Conservation (phyloP, 2,797 vertebrate genomes). For the Malurus leucopterus region DNA sequence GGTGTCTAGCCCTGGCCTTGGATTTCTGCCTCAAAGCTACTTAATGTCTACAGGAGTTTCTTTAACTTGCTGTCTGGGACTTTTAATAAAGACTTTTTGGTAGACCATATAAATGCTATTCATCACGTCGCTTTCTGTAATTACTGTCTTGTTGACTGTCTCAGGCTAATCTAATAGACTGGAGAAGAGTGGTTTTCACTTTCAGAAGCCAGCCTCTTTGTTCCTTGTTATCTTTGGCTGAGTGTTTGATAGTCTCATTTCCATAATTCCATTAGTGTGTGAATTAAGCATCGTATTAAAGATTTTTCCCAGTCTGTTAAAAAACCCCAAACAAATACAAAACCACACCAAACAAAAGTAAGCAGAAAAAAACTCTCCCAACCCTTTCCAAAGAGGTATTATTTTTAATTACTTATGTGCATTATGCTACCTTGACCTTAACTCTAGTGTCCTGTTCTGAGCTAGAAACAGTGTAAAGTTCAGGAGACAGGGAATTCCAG, state of each 20-base stretch:
- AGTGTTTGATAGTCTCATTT: background rate
- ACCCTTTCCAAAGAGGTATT: background rate
- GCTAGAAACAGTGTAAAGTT: background rate
- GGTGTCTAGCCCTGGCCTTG: background rate
- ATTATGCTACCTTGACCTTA: background rate
- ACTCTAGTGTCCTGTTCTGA: background rate
- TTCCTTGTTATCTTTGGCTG: conserved; percentile 37
- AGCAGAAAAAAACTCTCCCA: background rate
- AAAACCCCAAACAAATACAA: conserved; percentile 2
- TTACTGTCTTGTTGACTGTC: conserved; percentile 24
- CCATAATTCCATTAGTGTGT: conserved; percentile 20
- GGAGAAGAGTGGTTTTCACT: conserved; percentile 11
- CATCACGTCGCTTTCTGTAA: background rate
- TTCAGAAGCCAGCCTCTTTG: conserved; percentile 10
- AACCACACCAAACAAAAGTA: conserved; percentile 12
- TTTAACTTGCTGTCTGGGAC: conserved; percentile 8
- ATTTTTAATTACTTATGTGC: background rate
- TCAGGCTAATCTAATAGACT: conserved; percentile 17
- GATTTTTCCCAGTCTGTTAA: background rate
- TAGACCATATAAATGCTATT: background rate
- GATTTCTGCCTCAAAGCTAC: background rate
- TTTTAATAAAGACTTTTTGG: conserved; percentile 22
- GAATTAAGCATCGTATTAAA: background rate
- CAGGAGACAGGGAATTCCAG: background rate
- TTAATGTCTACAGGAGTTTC: conserved; percentile 6